phyloP scores from a whole-genome alignment of 2,113 vertebrate genomes.

The Cochlearius cochlearius region DNA sequence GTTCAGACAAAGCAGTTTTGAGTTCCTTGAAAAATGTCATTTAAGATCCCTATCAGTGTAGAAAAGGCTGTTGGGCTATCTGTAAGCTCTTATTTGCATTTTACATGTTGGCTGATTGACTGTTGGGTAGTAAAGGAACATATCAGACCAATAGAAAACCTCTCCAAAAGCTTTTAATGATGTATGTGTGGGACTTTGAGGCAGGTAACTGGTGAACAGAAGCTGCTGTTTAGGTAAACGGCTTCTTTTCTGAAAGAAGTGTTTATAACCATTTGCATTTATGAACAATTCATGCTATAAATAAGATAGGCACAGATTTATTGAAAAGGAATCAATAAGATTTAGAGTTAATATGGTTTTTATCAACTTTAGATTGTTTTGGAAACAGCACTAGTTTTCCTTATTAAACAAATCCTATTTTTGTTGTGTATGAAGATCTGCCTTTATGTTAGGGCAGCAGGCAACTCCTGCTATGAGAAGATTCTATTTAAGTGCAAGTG shows the following conservation, averaged over 20 bases:
- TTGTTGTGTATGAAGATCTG: not conserved
- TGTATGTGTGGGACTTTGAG: not conserved
- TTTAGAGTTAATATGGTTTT: not conserved
- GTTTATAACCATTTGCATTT: not conserved
- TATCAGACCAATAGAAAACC: not conserved
- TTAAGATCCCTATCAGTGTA: not conserved
- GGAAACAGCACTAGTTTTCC: not conserved
- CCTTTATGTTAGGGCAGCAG: not conserved
- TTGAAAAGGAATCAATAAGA: not conserved
- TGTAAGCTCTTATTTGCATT: not conserved
- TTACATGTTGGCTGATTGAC: not conserved
- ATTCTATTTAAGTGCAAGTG: not conserved
- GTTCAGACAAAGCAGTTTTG: not conserved
- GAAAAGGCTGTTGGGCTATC: not conserved
- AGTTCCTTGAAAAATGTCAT: slow-evolving; percentile 3
- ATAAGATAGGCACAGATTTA: not conserved
- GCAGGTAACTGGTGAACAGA: not conserved
- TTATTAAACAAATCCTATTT: not conserved
- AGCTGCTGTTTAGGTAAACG: not conserved
- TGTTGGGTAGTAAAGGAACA: not conserved
- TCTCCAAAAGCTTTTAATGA: not conserved
- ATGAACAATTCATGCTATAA: not conserved
- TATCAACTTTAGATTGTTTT: not conserved
- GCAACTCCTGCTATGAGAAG: not conserved
- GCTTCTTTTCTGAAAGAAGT: not conserved